Evolutionary conservation across 2,888 invertebrate species (phyloP).

Genomic region (Macrophya alboannulata): DNA sequence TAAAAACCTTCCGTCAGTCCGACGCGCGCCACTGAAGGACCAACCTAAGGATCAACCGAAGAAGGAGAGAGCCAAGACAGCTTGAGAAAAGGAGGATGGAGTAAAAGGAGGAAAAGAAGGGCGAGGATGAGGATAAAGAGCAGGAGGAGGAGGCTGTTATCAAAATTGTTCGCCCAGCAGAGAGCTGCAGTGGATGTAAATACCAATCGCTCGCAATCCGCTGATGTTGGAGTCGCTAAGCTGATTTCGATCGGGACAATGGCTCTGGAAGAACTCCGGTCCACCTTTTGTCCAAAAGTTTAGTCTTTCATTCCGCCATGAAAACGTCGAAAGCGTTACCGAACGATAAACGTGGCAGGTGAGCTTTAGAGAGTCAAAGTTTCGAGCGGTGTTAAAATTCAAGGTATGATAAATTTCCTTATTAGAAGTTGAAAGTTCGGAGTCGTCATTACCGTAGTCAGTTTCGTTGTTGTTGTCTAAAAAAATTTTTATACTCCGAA

Average conservation of each 20-base stretch:
- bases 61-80: background rate
- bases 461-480: background rate
- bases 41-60: conserved; percentile 29
- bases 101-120: too few relatives aligned
- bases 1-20: conserved; percentile 52
- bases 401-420: background rate
- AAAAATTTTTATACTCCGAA: background rate
- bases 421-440: background rate
- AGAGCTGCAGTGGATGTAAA: conserved; percentile 43
- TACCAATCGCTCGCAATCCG: conserved; percentile 45
- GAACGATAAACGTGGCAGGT: background rate
- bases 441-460: background rate
- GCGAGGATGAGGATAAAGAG: background rate
- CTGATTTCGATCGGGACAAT: conserved; percentile 45
- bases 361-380: background rate
- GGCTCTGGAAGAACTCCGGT: conserved; percentile 14
- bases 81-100: background rate
- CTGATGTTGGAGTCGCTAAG: conserved; percentile 26
- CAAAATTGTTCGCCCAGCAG: conserved; percentile 43
- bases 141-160: conserved; percentile 40
- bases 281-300: conserved; percentile 45
- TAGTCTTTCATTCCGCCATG: conserved; percentile 34
- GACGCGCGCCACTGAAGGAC: conserved; percentile 44
- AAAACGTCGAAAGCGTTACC: background rate
- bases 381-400: background rate